Conservation (phyloP, 2,888 invertebrate genomes). For the Cheilosia urbana region DNA sequence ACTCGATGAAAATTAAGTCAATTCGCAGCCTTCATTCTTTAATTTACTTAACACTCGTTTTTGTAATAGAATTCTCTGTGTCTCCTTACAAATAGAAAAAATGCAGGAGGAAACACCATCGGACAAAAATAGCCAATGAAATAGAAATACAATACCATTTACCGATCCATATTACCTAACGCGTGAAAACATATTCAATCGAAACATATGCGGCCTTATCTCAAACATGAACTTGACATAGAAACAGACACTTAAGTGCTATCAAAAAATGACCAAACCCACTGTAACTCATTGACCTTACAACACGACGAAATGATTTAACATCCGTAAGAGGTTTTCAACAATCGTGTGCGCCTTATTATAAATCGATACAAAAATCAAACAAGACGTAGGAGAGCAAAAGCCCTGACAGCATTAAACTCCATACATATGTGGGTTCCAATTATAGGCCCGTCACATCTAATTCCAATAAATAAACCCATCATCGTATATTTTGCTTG, state of each 20-base stretch:
- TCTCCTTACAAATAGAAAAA: too few relatives aligned
- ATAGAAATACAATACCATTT: neutral
- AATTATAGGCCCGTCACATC: neutral
- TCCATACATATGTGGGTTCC: conserved; percentile 15
- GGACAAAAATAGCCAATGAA: neutral
- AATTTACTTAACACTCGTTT: too few relatives aligned
- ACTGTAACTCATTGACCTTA: conserved; percentile 29
- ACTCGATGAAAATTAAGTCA: too few relatives aligned
- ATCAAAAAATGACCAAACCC: neutral
- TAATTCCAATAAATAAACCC: neutral
- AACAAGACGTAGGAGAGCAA: neutral
- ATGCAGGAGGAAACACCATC: too few relatives aligned
- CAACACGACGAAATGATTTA: neutral
- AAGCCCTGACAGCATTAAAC: conserved; percentile 20
- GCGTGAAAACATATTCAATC: neutral
- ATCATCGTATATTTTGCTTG: neutral
- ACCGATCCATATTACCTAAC: neutral
- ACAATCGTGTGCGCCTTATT: conserved; percentile 27
- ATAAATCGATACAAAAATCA: conserved; percentile 4
- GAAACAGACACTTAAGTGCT: neutral
- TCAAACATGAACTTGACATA: neutral
- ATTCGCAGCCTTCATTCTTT: too few relatives aligned
- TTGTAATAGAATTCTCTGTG: too few relatives aligned
- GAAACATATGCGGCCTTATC: neutral
- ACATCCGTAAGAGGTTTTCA: conserved; percentile 21